phyloP scores from a whole-genome alignment of 1,140 invertebrate genomes.

The Trinorchestia longiramus region DNA sequence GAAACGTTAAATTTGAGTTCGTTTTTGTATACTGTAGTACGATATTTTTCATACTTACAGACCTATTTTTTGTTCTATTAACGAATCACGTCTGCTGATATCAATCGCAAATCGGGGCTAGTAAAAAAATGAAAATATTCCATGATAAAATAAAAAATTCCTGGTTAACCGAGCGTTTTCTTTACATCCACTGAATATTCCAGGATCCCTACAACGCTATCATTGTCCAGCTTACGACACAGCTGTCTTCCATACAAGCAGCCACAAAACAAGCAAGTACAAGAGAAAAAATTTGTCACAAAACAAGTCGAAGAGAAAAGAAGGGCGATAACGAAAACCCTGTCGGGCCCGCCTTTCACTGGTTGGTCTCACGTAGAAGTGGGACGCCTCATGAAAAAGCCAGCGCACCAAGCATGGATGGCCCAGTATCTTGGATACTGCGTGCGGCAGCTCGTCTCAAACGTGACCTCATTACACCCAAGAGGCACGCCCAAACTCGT shows the following conservation, averaged over 20 bases:
- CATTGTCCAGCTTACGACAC: no score
- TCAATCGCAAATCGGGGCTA: no score
- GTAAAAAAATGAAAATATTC: no score
- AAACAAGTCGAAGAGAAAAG: neutral
- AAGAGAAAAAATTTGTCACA: neutral
- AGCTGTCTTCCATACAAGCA: neutral
- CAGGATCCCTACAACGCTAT: neutral
- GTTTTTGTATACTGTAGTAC: no score
- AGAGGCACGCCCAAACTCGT: neutral
- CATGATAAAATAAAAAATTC: no score
- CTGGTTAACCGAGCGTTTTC: neutral
- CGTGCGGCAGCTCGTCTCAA: neutral
- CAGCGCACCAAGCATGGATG: neutral
- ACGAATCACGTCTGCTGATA: no score
- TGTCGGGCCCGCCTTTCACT: neutral
- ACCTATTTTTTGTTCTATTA: no score
- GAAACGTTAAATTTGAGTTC: no score
- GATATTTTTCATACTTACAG: no score
- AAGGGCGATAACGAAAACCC: neutral
- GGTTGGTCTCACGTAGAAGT: neutral
- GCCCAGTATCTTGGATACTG: slow-evolving; percentile 6
- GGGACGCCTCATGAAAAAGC: slow-evolving; percentile 5
- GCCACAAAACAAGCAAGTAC: neutral
- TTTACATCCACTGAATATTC: neutral
- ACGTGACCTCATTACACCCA: neutral